These are phyloP conservation scores for Enteromius unitaeniatus DNA, from an alignment of 2,797 vertebrate genomes.

Conservation along the genomic window DNA sequence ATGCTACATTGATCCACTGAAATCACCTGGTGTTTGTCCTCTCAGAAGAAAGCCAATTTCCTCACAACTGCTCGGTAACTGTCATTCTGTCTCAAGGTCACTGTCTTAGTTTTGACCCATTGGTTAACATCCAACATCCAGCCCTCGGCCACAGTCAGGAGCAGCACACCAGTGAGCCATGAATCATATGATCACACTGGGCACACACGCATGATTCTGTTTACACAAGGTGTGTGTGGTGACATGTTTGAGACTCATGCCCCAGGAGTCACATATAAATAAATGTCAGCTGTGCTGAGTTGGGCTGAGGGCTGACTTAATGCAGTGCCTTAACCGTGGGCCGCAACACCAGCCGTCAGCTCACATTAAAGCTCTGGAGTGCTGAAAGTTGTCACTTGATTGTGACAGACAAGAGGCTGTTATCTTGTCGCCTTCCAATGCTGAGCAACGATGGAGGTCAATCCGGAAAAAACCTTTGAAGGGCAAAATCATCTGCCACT, in stretches of 20 bases:
- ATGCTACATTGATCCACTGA: conserved; percentile 2
- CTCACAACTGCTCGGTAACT: background rate
- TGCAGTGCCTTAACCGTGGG: conserved; percentile 76
- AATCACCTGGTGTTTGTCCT: background rate
- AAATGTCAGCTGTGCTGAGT: conserved; percentile 73
- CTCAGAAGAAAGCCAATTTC: background rate
- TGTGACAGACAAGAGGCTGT: conserved; percentile 75
- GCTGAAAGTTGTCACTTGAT: conserved; percentile 70
- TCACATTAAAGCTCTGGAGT: conserved; percentile 72
- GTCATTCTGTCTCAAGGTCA: conserved; percentile 34
- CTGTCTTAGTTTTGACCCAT: conserved; percentile 24
- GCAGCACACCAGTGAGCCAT: conserved; percentile 19
- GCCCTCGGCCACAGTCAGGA: conserved; percentile 6
- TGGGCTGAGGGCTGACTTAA: conserved; percentile 72
- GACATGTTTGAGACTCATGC: conserved; percentile 67
- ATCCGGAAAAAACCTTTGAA: conserved; percentile 54
- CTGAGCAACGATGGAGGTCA: conserved; percentile 70
- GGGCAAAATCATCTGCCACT: conserved; percentile 48
- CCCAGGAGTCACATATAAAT: conserved; percentile 71
- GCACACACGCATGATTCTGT: conserved; percentile 31
- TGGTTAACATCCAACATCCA: conserved; percentile 30
- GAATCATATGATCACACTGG: conserved; percentile 42
- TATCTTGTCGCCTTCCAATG: conserved; percentile 71
- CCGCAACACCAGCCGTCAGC: conserved; percentile 72
- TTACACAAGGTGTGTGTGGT: conserved; percentile 59